These are phyloP conservation scores for Drosophila flavopinicola DNA, from an alignment of 2,888 invertebrate species.

Conservation along the genomic window DNA sequence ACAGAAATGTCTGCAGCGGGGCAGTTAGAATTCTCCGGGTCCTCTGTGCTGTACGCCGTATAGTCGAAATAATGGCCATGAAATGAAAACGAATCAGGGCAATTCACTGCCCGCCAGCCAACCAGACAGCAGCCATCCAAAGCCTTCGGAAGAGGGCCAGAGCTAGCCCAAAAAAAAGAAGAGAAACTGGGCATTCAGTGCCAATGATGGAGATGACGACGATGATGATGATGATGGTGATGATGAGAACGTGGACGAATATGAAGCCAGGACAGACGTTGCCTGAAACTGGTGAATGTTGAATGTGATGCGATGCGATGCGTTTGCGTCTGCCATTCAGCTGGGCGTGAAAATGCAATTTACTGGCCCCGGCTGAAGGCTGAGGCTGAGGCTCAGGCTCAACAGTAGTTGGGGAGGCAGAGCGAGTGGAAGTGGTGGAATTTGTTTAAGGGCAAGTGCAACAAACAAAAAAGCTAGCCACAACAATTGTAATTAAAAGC, in stretches of 20 bases:
- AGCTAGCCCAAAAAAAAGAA: slow-evolving; percentile 26
- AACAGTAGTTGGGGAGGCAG: background rate
- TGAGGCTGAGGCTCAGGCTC: slow-evolving; percentile 28
- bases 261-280: slow-evolving; percentile 14
- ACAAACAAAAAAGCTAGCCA: slow-evolving; percentile 49
- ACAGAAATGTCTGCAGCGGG: slow-evolving; percentile 35
- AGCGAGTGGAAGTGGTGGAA: background rate
- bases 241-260: slow-evolving; percentile 21
- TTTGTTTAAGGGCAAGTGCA: slow-evolving; percentile 29
- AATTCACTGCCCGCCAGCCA: slow-evolving; percentile 49
- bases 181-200: slow-evolving; percentile 23
- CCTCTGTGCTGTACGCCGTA: slow-evolving; percentile 4
- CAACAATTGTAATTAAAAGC: slow-evolving; percentile 77
- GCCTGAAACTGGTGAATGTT: slow-evolving; percentile 54
- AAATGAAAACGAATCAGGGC: slow-evolving; percentile 67
- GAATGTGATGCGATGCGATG: slow-evolving; percentile 45
- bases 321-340: slow-evolving; percentile 56
- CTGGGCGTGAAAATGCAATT: slow-evolving; percentile 76
- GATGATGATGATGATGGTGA: slow-evolving; percentile 10
- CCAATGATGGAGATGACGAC: slow-evolving; percentile 35
- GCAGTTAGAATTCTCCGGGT: slow-evolving; percentile 37
- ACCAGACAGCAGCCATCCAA: slow-evolving; percentile 10
- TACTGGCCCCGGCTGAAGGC: slow-evolving; percentile 44
- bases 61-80: slow-evolving; percentile 62
- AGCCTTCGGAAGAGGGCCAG: slow-evolving; percentile 3